Evolutionary conservation across 2,888 invertebrate genomes (phyloP).

Genomic region (Melipona beecheii): DNA sequence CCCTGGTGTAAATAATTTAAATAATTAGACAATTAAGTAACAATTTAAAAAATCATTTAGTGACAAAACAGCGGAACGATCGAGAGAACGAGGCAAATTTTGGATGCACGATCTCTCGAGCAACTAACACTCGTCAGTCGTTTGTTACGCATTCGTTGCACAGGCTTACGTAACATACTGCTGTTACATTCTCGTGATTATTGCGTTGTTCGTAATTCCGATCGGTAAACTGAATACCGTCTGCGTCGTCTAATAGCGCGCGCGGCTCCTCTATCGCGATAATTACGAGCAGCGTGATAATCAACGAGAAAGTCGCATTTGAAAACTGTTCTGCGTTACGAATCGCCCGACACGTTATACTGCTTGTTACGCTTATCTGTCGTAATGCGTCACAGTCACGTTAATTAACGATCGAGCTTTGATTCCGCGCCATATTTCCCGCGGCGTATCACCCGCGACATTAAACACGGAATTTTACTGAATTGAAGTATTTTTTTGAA

Average conservation of each 20-base stretch:
- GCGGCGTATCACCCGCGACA: not conserved
- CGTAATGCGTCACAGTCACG: slow-evolving; percentile 9
- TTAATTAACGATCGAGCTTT: slow-evolving; percentile 23
- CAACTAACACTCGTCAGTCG: slow-evolving; percentile 16
- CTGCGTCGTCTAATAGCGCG: slow-evolving; percentile 35
- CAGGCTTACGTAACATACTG: slow-evolving; percentile 20
- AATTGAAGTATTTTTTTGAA: not conserved
- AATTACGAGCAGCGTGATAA: slow-evolving; percentile 22
- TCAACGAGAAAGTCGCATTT: slow-evolving; percentile 40
- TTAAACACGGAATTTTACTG: not conserved
- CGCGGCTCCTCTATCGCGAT: slow-evolving; percentile 7
- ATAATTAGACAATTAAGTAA: too few species aligned
- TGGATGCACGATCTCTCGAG: not conserved
- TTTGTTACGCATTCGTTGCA: not conserved
- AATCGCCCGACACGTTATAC: slow-evolving; percentile 7
- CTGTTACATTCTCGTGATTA: slow-evolving; percentile 33
- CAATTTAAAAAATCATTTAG: not conserved
- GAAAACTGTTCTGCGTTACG: slow-evolving; percentile 3
- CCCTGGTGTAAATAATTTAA: too few species aligned
- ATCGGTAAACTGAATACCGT: slow-evolving; percentile 21
- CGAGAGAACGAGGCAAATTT: not conserved
- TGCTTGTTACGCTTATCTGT: not conserved
- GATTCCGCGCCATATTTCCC: not conserved
- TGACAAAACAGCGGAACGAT: not conserved
- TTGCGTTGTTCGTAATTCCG: slow-evolving; percentile 29